Evolutionary conservation across 2,888 invertebrate genomes (phyloP).

Genomic region (Taphrorychus bicolor): DNA sequence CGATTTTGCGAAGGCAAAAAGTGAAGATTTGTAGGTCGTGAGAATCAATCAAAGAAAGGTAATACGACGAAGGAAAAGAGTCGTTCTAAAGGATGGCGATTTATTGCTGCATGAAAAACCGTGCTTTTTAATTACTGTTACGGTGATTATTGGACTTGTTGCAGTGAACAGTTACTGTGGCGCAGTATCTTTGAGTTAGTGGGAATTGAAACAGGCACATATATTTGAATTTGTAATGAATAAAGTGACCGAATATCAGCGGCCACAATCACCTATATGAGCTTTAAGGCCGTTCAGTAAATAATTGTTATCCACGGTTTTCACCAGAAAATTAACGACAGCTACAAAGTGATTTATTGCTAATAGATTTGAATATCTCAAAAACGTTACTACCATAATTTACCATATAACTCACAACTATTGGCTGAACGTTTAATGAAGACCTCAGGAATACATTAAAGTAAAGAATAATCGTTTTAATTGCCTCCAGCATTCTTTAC

Average conservation of each 20-base stretch:
- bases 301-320: conserved; percentile 18
- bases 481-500: not conserved
- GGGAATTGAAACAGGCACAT: not conserved
- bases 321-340: conserved; percentile 25
- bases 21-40: not conserved
- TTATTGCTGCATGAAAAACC: not conserved
- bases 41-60: not conserved
- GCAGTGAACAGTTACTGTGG: not conserved
- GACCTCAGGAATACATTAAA: not conserved
- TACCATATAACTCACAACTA: not conserved
- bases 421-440: not conserved
- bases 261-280: not conserved
- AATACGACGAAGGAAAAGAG: not conserved
- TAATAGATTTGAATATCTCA: not conserved
- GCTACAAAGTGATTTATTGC: conserved; percentile 19
- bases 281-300: not conserved
- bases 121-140: not conserved
- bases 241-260: not conserved
- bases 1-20: not conserved
- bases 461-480: not conserved
- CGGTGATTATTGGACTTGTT: not conserved
- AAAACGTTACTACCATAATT: not conserved
- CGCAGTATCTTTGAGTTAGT: not conserved
- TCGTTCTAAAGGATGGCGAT: not conserved
- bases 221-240: not conserved